phyloP scores from a whole-genome alignment of 35 echinoderm and acorn worm genomes.

The Lytechinus variegatus region DNA sequence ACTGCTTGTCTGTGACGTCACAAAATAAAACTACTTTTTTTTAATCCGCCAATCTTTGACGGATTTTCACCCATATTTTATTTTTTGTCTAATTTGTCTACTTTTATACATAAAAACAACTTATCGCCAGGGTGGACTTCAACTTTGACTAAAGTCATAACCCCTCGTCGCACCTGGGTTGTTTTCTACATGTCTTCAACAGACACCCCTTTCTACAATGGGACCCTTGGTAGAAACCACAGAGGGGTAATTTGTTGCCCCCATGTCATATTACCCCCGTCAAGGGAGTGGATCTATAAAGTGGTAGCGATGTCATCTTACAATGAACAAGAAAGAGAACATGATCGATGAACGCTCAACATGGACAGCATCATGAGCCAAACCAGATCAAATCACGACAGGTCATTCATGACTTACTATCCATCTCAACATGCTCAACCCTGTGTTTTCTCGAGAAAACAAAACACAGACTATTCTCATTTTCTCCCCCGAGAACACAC shows the following conservation, averaged over 20 bases:
- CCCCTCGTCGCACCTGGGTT: neutral
- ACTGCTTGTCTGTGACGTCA: too few species aligned
- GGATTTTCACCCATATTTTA: too few species aligned
- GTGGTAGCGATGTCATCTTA: neutral
- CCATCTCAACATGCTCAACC: neutral
- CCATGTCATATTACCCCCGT: neutral
- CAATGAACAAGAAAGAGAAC: neutral
- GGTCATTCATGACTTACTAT: neutral
- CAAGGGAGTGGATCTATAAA: neutral
- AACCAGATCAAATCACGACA: neutral
- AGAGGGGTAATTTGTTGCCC: neutral
- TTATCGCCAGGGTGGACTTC: too few species aligned
- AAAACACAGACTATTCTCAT: neutral
- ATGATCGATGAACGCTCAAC: conserved; percentile 2
- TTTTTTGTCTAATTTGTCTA: too few species aligned
- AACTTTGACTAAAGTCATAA: neutral
- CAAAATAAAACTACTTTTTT: too few species aligned
- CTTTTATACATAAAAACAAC: too few species aligned
- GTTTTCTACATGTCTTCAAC: neutral
- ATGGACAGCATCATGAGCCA: neutral
- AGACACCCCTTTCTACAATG: too few species aligned
- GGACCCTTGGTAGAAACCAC: neutral
- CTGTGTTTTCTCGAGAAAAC: neutral
- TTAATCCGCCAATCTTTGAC: too few species aligned
- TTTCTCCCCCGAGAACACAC: neutral